These are phyloP conservation scores for Rhea pennata DNA, from an alignment of 2,113 vertebrate genomes.

Conservation along the genomic window DNA sequence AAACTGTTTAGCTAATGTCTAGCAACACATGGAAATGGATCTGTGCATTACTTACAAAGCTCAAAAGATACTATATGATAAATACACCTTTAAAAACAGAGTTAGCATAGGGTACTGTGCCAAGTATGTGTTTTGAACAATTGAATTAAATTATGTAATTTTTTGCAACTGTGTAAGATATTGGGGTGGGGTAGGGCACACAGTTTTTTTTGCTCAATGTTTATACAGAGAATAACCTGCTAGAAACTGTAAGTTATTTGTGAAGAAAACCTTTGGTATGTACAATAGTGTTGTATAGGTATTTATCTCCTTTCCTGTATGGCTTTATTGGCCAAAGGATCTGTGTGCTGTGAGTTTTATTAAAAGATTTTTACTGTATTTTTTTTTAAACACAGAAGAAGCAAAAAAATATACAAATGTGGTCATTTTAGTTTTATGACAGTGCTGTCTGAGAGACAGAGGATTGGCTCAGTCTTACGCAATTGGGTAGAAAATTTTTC, in stretches of 20 bases:
- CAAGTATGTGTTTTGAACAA: background rate
- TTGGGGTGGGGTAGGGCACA: background rate
- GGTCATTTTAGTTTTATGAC: background rate
- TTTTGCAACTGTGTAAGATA: background rate
- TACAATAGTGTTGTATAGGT: background rate
- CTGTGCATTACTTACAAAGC: background rate
- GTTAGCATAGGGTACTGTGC: background rate
- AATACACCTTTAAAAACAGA: background rate
- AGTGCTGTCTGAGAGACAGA: too few relatives aligned
- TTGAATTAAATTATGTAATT: background rate
- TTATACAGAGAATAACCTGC: background rate
- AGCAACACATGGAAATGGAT: background rate
- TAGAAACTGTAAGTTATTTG: background rate
- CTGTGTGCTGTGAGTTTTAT: slow-evolving; percentile 6
- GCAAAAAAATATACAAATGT: background rate
- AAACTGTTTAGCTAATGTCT: background rate
- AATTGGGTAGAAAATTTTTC: background rate
- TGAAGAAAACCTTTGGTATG: background rate
- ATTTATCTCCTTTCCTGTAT: background rate
- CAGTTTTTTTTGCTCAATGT: background rate
- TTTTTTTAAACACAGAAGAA: background rate
- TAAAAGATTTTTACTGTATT: slow-evolving; percentile 23
- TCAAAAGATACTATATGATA: background rate
- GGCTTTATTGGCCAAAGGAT: background rate
- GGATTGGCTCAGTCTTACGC: background rate